These are phyloP conservation scores for Cabera pusaria DNA, from an alignment of 2,888 invertebrate genomes.

Conservation along the genomic window DNA sequence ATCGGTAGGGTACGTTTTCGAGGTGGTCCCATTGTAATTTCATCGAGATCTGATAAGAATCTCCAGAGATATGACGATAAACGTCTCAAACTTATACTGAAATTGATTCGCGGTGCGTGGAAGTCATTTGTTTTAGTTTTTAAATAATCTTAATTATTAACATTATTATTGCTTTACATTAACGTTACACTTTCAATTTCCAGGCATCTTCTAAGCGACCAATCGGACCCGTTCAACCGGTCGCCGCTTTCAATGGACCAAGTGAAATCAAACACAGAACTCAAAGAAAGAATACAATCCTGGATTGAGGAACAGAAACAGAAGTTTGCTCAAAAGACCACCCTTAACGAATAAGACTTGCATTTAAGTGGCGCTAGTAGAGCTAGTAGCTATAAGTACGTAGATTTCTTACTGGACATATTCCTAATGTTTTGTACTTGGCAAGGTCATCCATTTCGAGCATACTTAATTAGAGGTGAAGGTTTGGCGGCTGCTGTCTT, in stretches of 20 bases:
- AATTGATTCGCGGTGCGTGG: no score
- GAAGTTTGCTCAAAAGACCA: constrained; percentile 52
- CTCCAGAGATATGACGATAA: no score
- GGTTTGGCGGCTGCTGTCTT: no score
- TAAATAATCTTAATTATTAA: no score
- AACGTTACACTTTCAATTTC: background rate
- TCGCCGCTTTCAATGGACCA: constrained; percentile 97
- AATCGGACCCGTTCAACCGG: constrained; percentile 97
- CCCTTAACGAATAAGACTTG: constrained; percentile 33
- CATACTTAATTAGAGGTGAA: no score
- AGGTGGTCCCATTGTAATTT: no score
- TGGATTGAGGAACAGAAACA: constrained; percentile 89
- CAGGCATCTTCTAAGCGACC: constrained; percentile 94
- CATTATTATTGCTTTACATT: no score
- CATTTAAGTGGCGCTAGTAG: constrained; percentile 28
- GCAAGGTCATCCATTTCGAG: no score
- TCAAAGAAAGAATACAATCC: constrained; percentile 89
- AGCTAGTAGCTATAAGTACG: constrained; percentile 30
- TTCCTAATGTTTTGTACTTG: constrained; percentile 7
- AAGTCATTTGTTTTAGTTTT: no score
- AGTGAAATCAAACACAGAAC: constrained; percentile 90
- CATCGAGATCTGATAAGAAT: no score
- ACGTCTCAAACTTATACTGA: no score
- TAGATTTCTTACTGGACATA: constrained; percentile 35
- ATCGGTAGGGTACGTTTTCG: no score